Percentiles rank a stretch among this genome's conserved stretches.
These are phyloP conservation scores for Tympanuchus pallidicinctus DNA, from an alignment of 2,113 vertebrate species.

Conservation along the genomic window DNA sequence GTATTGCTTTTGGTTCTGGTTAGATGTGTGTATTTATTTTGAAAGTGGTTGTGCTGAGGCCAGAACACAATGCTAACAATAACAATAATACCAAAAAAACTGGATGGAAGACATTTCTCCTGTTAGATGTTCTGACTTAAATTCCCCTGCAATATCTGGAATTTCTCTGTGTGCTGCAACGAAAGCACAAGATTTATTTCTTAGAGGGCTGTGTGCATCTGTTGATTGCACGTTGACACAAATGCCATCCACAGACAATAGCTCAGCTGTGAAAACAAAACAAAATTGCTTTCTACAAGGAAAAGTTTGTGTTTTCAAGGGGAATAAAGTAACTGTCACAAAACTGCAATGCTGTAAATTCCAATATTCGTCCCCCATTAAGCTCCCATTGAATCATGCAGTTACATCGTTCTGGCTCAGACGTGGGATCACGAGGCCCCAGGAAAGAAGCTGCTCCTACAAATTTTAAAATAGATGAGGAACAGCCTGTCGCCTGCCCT, in stretches of 20 bases:
- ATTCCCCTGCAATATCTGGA: background rate
- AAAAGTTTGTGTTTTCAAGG: background rate
- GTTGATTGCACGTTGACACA: background rate
- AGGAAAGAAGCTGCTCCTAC: background rate
- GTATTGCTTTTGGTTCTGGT: background rate
- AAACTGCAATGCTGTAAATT: background rate
- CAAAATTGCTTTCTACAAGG: background rate
- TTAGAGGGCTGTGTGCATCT: background rate
- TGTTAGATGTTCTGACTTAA: background rate
- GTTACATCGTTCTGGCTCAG: background rate
- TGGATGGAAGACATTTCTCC: background rate
- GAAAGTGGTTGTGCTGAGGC: background rate
- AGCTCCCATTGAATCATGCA: background rate
- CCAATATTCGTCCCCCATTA: constrained; percentile 2
- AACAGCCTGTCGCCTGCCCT: background rate
- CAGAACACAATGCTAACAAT: background rate
- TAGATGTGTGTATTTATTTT: background rate
- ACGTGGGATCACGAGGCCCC: background rate
- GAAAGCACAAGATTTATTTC: background rate
- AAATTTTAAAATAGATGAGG: background rate
- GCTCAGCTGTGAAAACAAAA: constrained; percentile 1
- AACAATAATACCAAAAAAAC: background rate
- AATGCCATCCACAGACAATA: background rate
- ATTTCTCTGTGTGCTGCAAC: background rate
- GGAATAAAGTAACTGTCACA: background rate